These are phyloP conservation scores for Carterocephalus palaemon DNA, from an alignment of 2,888 invertebrate species.

Conservation along the genomic window DNA sequence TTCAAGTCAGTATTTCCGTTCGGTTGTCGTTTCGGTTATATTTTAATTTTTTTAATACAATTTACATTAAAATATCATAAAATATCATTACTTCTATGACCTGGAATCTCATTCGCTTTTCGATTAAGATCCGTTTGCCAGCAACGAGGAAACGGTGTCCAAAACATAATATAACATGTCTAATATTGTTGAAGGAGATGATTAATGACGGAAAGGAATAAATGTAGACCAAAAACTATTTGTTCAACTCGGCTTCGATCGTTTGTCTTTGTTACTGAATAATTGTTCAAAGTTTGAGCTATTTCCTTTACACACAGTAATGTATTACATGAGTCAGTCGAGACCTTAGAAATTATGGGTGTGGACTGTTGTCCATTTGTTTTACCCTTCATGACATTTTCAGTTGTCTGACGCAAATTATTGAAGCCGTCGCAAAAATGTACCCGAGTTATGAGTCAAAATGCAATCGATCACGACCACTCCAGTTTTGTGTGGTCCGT, in stretches of 20 bases:
- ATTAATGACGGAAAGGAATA: conserved; percentile 17
- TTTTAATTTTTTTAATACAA: no score
- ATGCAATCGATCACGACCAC: conserved; percentile 50
- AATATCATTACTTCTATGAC: not conserved
- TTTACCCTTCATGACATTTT: conserved; percentile 51
- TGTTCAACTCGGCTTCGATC: conserved; percentile 37
- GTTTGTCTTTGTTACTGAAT: conserved; percentile 50
- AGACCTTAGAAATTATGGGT: conserved; percentile 33
- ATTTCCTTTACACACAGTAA: conserved; percentile 46
- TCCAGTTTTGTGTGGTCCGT: not conserved
- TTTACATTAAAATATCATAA: conserved; percentile 3
- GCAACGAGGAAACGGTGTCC: conserved; percentile 7
- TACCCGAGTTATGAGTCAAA: conserved; percentile 49
- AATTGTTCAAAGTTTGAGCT: conserved; percentile 47
- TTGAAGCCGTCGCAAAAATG: conserved; percentile 43
- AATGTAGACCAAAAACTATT: conserved; percentile 28
- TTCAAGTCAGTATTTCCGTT: no score
- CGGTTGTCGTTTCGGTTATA: no score
- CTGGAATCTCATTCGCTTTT: not conserved
- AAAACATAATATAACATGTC: conserved; percentile 6
- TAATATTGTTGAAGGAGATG: conserved; percentile 12
- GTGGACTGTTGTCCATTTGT: conserved; percentile 35
- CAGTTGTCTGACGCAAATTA: conserved; percentile 42
- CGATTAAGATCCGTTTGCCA: conserved; percentile 10
- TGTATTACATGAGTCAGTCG: conserved; percentile 43